Percentiles rank a stretch among this genome's conserved stretches.
Conservation (phyloP, 2,797 vertebrate species). For the Argyrosomus regius region DNA sequence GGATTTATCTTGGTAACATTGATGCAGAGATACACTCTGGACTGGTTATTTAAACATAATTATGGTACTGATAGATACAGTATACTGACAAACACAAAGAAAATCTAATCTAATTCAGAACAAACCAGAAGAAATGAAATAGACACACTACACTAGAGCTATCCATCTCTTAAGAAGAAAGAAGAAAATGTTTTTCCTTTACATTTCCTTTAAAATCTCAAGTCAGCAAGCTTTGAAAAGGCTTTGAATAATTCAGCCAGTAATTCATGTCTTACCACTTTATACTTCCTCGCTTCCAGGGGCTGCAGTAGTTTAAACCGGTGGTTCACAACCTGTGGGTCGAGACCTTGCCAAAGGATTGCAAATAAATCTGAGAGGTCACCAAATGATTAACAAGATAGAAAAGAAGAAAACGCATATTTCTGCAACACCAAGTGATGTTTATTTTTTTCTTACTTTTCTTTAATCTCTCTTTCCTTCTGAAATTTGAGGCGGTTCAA, state of each 20-base stretch:
- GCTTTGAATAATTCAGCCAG: constrained; percentile 48
- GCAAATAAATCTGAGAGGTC: constrained; percentile 4
- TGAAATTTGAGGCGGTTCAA: neutral
- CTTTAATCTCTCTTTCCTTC: neutral
- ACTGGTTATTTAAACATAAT: constrained; percentile 12
- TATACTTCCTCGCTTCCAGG: constrained; percentile 8
- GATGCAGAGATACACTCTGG: constrained; percentile 14
- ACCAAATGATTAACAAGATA: constrained; percentile 4
- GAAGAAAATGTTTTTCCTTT: constrained; percentile 23
- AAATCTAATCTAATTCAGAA: neutral
- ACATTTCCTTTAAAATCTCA: constrained; percentile 24
- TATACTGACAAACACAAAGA: neutral
- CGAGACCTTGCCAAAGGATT: neutral
- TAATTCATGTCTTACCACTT: constrained; percentile 23
- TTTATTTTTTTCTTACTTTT: neutral
- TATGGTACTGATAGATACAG: neutral
- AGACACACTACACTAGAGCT: neutral
- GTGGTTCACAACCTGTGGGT: constrained; percentile 18
- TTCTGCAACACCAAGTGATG: neutral
- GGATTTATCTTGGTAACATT: constrained; percentile 14
- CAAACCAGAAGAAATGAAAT: too few species aligned
- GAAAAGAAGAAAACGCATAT: neutral
- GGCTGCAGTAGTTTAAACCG: constrained; percentile 9
- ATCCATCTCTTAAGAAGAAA: neutral
- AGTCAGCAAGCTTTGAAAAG: constrained; percentile 20